phyloP scores from a whole-genome alignment of 1,140 invertebrate species.

The Belonocnema kinseyi region DNA sequence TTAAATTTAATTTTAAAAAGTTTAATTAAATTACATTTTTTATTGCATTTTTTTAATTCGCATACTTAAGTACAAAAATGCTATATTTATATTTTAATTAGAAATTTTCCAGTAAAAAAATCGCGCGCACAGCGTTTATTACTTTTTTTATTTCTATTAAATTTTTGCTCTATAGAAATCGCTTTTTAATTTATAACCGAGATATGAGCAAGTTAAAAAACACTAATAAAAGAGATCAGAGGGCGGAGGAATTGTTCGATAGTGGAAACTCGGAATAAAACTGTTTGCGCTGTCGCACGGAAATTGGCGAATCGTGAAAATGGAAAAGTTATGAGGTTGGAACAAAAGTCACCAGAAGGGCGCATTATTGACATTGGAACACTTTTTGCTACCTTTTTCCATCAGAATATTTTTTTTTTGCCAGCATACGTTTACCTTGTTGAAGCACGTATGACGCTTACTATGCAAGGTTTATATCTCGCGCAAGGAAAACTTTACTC shows the following conservation, averaged over 20 bases:
- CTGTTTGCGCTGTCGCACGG: constrained; percentile 40
- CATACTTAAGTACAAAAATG: too few species aligned
- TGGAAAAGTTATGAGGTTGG: constrained; percentile 46
- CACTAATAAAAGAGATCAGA: constrained; percentile 34
- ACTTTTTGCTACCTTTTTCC: constrained; percentile 15
- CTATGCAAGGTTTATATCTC: constrained; percentile 48
- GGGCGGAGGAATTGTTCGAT: constrained; percentile 34
- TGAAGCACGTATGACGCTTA: constrained; percentile 48
- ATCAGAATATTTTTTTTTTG: constrained; percentile 42
- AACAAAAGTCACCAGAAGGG: constrained; percentile 47
- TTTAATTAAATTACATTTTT: too few species aligned
- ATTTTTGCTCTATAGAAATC: too few species aligned
- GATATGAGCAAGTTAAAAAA: constrained; percentile 42
- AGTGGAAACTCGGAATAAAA: constrained; percentile 45
- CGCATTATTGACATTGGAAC: constrained; percentile 35
- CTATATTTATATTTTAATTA: too few species aligned
- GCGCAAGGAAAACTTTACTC: constrained; percentile 58
- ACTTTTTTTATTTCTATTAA: too few species aligned
- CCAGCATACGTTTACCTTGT: constrained; percentile 41
- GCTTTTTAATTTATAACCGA: constrained; percentile 41
- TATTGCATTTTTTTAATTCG: too few species aligned
- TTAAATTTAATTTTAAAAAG: too few species aligned
- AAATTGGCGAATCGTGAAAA: constrained; percentile 49
- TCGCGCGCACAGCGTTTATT: too few species aligned
- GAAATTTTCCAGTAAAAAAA: too few species aligned